These are phyloP conservation scores for Cephus pygmeus DNA, from an alignment of 2,888 invertebrate genomes.

Conservation along the genomic window DNA sequence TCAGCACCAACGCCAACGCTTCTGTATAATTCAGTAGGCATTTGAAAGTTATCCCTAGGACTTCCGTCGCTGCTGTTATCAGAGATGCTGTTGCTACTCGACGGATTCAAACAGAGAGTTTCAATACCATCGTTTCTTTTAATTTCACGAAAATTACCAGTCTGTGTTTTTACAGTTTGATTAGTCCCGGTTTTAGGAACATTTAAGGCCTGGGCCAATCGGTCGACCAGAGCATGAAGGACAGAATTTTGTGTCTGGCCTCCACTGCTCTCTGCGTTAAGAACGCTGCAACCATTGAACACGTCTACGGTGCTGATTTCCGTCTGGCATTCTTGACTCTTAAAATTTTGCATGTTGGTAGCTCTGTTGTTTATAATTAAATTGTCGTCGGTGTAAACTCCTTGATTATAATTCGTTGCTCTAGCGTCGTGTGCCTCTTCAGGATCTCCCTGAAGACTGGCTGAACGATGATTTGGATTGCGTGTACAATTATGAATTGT, in stretches of 20 bases:
- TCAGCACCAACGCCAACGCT: conserved; percentile 62
- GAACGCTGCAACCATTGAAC: not conserved
- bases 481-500: conserved; percentile 1
- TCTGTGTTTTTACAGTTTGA: conserved; percentile 40
- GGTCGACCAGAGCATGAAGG: conserved; percentile 47
- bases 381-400: not conserved
- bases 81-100: conserved; percentile 42
- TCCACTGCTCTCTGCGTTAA: conserved; percentile 5
- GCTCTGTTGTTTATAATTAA: not conserved
- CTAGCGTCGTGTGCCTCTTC: not conserved
- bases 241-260: conserved; percentile 27
- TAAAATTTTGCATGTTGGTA: conserved; percentile 21
- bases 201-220: conserved; percentile 43
- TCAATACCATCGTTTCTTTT: conserved; percentile 19
- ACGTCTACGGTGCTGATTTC: conserved; percentile 43
- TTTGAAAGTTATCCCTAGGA: conserved; percentile 44
- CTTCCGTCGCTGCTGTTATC: conserved; percentile 48
- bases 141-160: conserved; percentile 13
- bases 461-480: conserved; percentile 7
- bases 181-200: conserved; percentile 40
- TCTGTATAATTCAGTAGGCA: conserved; percentile 51
- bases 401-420: not conserved
- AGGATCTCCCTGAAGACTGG: not conserved
- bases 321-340: conserved; percentile 54
- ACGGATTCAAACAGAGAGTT: conserved; percentile 35